Evolutionary conservation across 2,888 invertebrate genomes (phyloP).

Genomic region (Pelosia muscerda): DNA sequence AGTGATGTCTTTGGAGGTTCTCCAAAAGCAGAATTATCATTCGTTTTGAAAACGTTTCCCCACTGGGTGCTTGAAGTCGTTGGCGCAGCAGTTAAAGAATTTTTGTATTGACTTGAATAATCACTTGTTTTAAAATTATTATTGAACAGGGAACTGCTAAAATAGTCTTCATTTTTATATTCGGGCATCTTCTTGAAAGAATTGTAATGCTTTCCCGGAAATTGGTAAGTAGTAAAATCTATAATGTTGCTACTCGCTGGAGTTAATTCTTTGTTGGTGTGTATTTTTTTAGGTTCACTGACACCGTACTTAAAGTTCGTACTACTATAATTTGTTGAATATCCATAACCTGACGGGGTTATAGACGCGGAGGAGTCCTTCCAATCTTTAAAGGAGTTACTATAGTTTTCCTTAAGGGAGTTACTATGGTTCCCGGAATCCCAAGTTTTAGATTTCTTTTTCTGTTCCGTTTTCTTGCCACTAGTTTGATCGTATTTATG

Average conservation of each 20-base stretch:
- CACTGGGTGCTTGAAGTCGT: conserved; percentile 69
- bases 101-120: conserved; percentile 68
- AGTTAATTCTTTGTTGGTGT: conserved; percentile 68
- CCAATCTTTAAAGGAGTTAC: conserved; percentile 62
- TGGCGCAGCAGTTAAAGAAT: conserved; percentile 64
- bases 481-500: conserved; percentile 54
- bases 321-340: conserved; percentile 72
- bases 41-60: conserved; percentile 71
- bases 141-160: conserved; percentile 56
- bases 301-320: conserved; percentile 71
- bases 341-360: conserved; percentile 65
- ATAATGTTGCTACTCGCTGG: conserved; percentile 74
- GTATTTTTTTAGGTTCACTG: conserved; percentile 65
- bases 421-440: conserved; percentile 54
- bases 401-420: conserved; percentile 61
- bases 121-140: conserved; percentile 68
- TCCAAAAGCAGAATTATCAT: conserved; percentile 66
- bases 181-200: conserved; percentile 71
- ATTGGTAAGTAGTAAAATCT: conserved; percentile 66
- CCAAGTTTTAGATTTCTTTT: conserved; percentile 71
- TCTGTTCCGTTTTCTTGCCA: conserved; percentile 58
- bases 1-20: conserved; percentile 63
- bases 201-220: conserved; percentile 65
- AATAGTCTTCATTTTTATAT: conserved; percentile 63
- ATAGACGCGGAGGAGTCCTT: conserved; percentile 53